Base-by-base conservation (phyloP, 2,113 vertebrate genomes). In the Calyptommatus sinebrachiatus region DNA sequence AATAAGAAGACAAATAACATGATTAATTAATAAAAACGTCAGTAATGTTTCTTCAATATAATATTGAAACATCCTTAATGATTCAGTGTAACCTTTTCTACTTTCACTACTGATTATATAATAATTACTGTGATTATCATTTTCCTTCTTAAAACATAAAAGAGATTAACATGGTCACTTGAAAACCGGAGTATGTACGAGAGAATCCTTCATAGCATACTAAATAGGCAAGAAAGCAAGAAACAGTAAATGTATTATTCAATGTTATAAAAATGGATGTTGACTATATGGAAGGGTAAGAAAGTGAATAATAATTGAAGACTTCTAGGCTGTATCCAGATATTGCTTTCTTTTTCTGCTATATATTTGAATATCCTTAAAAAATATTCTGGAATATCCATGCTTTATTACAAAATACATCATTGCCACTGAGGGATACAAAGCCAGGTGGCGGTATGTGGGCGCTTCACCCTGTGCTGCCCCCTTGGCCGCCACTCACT, bases 91-190 rank as follows among this genome's bases (percentile, higher is more conserved):
- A 77, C 11, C 29, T 28, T 77, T 31, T 77, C 31, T 57, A 22
- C 11, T 75, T 75, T 62, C 22, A 57, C 6, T 31, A 31, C 48
- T 77, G 76, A 68, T 53, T 31, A n/a, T 41, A 48, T 35, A 31
- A 68, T 69, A 57, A 77, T 69, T 77, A n/a, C 29, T 69, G 65
- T 68, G 69, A 77, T 77, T 57, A 77, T 68, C 22, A 57, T 57
- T 77, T 68, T 67, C n/a, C 31, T 77, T 69, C 29, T 69, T n/a
- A 31, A 57, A 76, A 73, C 16, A 75, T 45, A 46, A 77, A 57
- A 69, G 18, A 57, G 21, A 24, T 24, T 18, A 69, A 53, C 31
- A 29, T 35, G 48, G 46, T 22, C 61, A 65, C 46, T 76, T 18
- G 50, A 68, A 41, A 22, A 74, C 4, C 53, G 14, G 53, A 57